Evolutionary conservation across 2,113 vertebrate species (phyloP).

Genomic region (Hippocampus mohnikei): DNA sequence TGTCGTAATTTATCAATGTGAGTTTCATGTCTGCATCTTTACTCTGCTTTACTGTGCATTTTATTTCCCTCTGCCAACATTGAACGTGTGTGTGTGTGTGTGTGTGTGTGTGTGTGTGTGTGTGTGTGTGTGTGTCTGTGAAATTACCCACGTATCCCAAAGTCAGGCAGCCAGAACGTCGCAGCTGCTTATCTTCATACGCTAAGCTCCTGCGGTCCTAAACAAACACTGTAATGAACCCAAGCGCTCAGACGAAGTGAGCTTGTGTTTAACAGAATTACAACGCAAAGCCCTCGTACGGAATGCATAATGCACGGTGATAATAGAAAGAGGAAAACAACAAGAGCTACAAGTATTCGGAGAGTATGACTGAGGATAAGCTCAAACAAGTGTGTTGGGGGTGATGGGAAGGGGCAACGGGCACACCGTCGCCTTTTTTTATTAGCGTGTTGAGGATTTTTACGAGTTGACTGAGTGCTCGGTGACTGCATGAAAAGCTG

Average conservation of each 20-base stretch:
- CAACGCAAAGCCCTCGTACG: neutral
- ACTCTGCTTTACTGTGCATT: neutral
- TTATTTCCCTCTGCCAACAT: neutral
- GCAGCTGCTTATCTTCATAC: conserved; percentile 26
- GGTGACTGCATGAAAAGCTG: conserved; percentile 12
- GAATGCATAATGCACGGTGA: conserved; percentile 4
- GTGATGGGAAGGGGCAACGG: neutral
- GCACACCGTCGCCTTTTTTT: neutral
- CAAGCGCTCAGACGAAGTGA: conserved; percentile 19
- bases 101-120: too few species aligned
- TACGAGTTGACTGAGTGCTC: conserved; percentile 11
- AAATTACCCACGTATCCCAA: conserved; percentile 6
- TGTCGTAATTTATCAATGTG: neutral
- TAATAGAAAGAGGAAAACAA: neutral
- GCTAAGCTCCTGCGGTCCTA: conserved; percentile 6
- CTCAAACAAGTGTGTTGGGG: neutral
- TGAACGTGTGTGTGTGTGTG: neutral
- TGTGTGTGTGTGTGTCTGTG: neutral
- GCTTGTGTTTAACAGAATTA: conserved; percentile 2
- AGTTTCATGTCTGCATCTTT: neutral
- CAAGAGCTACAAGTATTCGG: neutral
- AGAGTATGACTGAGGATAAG: neutral
- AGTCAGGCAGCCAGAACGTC: conserved; percentile 15
- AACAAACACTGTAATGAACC: conserved; percentile 30
- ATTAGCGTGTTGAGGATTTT: conserved; percentile 12